A percentile compares a stretch with the other conserved stretches of the same genome.
Evolutionary conservation across 2,797 vertebrate genomes (phyloP).

Genomic region (Otolemur crassicaudatus): DNA sequence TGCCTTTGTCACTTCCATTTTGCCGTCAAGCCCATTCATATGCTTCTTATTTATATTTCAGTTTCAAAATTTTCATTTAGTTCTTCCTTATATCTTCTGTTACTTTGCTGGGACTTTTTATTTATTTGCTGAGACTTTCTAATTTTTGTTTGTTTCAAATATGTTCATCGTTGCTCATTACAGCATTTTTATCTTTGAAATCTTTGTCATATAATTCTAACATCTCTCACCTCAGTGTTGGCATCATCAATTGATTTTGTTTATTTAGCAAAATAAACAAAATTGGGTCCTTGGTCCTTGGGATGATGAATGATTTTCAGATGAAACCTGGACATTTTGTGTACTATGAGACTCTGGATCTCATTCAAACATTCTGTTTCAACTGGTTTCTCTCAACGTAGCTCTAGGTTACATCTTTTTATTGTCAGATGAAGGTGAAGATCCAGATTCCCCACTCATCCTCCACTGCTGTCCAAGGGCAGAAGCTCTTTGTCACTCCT

Average conservation of each 20-base stretch:
- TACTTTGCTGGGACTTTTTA: background rate
- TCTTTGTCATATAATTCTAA: background rate
- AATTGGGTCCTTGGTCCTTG: too few relatives aligned
- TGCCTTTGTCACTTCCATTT: background rate
- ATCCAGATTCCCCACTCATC: background rate
- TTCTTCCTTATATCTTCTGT: background rate
- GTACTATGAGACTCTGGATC: background rate
- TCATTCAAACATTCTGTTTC: background rate
- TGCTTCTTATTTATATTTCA: background rate
- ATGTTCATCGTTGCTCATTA: background rate
- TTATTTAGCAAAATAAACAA: background rate
- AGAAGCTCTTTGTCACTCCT: background rate
- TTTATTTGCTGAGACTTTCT: background rate
- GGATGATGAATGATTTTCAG: background rate
- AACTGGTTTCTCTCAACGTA: background rate
- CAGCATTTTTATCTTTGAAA: background rate
- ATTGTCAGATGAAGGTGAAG: background rate
- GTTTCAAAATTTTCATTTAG: background rate
- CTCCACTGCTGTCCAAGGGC: background rate
- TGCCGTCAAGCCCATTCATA: background rate
- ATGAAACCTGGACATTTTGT: background rate
- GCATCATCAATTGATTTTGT: background rate
- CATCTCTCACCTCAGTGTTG: background rate
- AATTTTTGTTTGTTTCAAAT: background rate
- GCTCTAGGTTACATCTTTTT: background rate